Percentiles rank a stretch among this genome's conserved stretches.
These are phyloP conservation scores for Battus philenor DNA, from an alignment of 1,140 invertebrate genomes.

Conservation along the genomic window DNA sequence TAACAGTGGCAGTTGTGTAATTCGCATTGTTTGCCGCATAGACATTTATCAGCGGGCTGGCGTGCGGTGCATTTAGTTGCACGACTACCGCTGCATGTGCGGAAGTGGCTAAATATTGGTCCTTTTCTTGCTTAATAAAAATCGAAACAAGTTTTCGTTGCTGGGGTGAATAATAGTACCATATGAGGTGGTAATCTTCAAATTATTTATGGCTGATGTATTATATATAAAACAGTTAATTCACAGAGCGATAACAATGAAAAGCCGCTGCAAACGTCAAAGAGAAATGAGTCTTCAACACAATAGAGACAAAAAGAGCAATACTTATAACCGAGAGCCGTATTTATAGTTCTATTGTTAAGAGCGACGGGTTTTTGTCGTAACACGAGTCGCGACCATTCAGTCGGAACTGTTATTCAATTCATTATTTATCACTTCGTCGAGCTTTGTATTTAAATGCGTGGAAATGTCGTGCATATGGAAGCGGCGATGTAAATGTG, in stretches of 20 bases:
- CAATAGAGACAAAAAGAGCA: constrained; percentile 47
- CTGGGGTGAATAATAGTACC: too few species aligned
- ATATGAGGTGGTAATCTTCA: too few species aligned
- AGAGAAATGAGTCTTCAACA: constrained; percentile 35
- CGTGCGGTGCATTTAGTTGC: too few species aligned
- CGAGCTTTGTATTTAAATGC: constrained; percentile 62
- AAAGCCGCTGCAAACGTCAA: constrained; percentile 32
- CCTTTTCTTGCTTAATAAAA: too few species aligned
- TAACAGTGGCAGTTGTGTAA: too few species aligned
- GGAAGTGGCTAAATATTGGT: too few species aligned
- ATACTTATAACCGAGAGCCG: constrained; percentile 48
- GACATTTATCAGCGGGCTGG: too few species aligned
- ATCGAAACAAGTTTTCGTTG: too few species aligned
- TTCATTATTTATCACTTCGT: constrained; percentile 65
- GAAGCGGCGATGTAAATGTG: constrained; percentile 49
- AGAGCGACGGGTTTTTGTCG: constrained; percentile 48
- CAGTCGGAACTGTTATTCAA: constrained; percentile 55
- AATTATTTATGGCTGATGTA: too few species aligned
- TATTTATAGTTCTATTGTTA: constrained; percentile 66
- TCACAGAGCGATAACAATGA: constrained; percentile 42
- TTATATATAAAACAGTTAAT: too few species aligned
- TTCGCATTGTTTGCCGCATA: too few species aligned
- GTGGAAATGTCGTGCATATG: constrained; percentile 42
- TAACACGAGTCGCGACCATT: constrained; percentile 50
- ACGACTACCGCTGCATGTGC: too few species aligned